phyloP scores from a whole-genome alignment of 2,113 vertebrate genomes.

The Hydrochoerus hydrochaeris region DNA sequence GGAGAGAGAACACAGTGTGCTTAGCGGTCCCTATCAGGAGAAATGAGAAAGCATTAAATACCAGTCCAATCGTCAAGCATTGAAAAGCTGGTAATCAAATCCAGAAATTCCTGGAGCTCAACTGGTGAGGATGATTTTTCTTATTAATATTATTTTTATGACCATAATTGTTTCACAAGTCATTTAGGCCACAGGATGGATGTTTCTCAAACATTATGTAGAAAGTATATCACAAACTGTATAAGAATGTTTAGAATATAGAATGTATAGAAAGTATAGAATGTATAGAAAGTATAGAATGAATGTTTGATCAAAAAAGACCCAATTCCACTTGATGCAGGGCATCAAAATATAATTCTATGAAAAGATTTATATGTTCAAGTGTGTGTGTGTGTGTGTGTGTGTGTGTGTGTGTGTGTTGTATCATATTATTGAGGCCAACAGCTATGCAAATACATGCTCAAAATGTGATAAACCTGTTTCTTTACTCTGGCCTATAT shows the following conservation, averaged over 20 bases:
- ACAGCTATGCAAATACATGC: not conserved
- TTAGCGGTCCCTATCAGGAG: constrained; percentile 80
- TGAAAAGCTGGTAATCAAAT: constrained; percentile 82
- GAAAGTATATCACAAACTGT: not conserved
- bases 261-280: no score
- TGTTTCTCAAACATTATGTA: not conserved
- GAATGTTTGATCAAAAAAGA: not conserved
- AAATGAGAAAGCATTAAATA: constrained; percentile 87
- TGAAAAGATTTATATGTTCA: not conserved
- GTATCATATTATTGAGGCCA: not conserved
- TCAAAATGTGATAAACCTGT: not conserved
- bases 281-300: no score
- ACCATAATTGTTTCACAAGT: constrained; percentile 49
- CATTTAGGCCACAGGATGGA: not conserved
- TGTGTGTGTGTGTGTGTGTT: not conserved
- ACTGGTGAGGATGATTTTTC: constrained; percentile 70
- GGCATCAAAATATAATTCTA: not conserved
- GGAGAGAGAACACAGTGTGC: constrained; percentile 84
- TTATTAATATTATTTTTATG: constrained; percentile 64
- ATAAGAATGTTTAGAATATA: no score
- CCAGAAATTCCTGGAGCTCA: constrained; percentile 76
- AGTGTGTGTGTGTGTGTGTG: not conserved
- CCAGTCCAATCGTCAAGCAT: constrained; percentile 79
- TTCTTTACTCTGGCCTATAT: not conserved
- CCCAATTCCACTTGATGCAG: not conserved